These are phyloP conservation scores for Chloroceryle aenea DNA, from an alignment of 2,113 vertebrate genomes.

Conservation along the genomic window DNA sequence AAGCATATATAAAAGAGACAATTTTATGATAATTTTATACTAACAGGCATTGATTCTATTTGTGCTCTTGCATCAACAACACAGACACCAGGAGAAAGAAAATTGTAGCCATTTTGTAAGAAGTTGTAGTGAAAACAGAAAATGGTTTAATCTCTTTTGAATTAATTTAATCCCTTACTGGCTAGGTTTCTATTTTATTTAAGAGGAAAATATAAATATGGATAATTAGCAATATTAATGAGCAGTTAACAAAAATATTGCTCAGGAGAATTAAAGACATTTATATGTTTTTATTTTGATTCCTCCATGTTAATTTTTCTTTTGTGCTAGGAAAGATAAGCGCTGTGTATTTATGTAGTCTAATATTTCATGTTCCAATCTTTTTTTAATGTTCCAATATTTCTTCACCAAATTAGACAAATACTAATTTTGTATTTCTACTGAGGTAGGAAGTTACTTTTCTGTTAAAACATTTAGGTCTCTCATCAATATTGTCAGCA, in stretches of 20 bases:
- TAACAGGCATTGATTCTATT: neutral
- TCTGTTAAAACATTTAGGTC: neutral
- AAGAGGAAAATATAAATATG: neutral
- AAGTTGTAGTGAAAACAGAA: neutral
- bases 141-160: neutral
- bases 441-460: neutral
- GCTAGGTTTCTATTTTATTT: neutral
- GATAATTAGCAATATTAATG: neutral
- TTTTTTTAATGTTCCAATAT: neutral
- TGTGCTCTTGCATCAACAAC: neutral
- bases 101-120: neutral
- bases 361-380: neutral
- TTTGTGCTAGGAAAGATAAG: neutral
- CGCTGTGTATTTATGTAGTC: neutral
- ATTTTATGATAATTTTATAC: neutral
- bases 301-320: neutral
- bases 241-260: neutral
- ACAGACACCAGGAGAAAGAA: neutral
- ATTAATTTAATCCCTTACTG: neutral
- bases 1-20: neutral
- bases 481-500: neutral
- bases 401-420: neutral
- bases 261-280: neutral
- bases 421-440: neutral
- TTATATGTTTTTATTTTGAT: neutral